phyloP scores from a whole-genome alignment of 2,888 invertebrate species.

The Eudasyphora cyanicolor region DNA sequence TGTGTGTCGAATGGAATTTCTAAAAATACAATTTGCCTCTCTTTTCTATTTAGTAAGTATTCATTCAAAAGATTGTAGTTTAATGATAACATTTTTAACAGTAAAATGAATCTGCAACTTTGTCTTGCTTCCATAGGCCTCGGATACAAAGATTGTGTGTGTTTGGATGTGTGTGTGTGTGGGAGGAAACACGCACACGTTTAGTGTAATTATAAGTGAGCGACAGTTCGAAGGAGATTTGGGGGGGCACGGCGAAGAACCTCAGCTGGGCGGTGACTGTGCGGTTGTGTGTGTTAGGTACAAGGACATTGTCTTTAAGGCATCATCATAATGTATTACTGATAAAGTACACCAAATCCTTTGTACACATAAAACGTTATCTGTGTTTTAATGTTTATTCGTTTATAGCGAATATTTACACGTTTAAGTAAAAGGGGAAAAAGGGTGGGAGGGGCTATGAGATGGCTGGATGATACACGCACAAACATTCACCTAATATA shows the following conservation, averaged over 20 bases:
- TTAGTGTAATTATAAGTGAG: neutral
- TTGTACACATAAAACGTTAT: neutral
- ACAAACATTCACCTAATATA: neutral
- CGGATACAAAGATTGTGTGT: no score
- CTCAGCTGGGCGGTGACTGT: no score
- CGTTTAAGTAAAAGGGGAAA: no score
- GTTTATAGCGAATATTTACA: neutral
- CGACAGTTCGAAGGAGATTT: neutral
- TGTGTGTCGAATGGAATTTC: constrained; percentile 37
- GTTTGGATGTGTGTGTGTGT: no score
- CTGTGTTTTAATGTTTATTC: neutral
- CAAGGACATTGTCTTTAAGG: neutral
- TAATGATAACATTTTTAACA: constrained; percentile 38
- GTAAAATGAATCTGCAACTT: constrained; percentile 10
- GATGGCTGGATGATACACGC: neutral
- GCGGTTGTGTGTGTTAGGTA: no score
- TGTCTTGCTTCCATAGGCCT: neutral
- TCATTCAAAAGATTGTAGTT: constrained; percentile 31
- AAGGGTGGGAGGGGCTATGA: no score
- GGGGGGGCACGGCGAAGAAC: neutral
- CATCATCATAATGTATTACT: neutral
- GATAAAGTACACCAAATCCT: neutral
- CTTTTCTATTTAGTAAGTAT: constrained; percentile 39
- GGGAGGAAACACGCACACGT: no score
- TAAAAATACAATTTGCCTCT: constrained; percentile 43